Percentiles rank a stretch among this genome's conserved stretches.
phyloP scores from a whole-genome alignment of 2,888 invertebrate species.

The Brachypalpus laphriformis region DNA sequence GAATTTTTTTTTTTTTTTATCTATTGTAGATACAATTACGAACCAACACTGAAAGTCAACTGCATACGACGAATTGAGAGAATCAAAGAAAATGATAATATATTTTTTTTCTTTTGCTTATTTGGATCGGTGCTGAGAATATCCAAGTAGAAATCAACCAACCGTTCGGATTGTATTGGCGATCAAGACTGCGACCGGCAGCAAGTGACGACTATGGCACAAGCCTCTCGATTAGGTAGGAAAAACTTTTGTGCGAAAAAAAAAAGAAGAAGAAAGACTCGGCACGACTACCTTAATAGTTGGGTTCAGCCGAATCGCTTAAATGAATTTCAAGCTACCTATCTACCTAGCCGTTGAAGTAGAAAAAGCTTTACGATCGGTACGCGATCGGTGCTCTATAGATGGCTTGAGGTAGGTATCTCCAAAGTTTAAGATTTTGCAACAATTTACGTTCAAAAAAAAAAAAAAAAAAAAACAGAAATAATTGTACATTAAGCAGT shows the following conservation, averaged over 20 bases:
- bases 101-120: constrained; percentile 38
- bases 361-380: constrained; percentile 1
- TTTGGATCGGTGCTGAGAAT: constrained; percentile 38
- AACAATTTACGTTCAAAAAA: constrained; percentile 48
- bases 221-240: constrained; percentile 61
- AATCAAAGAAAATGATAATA: constrained; percentile 31
- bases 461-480: too few species aligned
- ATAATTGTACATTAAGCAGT: constrained; percentile 3
- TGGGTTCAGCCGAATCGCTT: constrained; percentile 34
- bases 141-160: constrained; percentile 67
- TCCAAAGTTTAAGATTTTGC: constrained; percentile 43
- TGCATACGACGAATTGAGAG: constrained; percentile 37
- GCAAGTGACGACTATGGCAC: constrained; percentile 44
- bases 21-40: constrained; percentile 23
- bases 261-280: constrained; percentile 22
- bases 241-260: constrained; percentile 44
- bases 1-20: constrained; percentile 38
- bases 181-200: constrained; percentile 73
- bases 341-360: constrained; percentile 4
- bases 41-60: constrained; percentile 49
- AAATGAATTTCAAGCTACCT: constrained; percentile 30
- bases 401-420: constrained; percentile 18
- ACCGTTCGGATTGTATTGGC: constrained; percentile 72
- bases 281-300: constrained; percentile 50
- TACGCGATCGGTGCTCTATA: constrained; percentile 31